Evolutionary conservation across 1,140 invertebrate species (phyloP), one percentile per base, ranked within the genome.

Genomic region (Nebria ingens): DNA sequence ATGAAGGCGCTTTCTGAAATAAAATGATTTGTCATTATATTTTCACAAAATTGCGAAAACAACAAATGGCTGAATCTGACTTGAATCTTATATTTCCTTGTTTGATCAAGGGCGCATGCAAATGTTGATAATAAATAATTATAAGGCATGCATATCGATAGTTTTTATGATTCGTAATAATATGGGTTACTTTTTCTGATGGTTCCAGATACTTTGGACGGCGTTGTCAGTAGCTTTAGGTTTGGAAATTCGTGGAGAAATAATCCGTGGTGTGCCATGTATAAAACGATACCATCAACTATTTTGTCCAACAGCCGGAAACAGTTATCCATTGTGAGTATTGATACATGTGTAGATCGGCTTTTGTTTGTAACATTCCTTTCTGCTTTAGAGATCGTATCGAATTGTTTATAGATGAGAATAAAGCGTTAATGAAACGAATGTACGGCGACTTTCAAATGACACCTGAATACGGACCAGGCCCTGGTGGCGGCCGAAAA

Each of bases 371-470:
- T 50, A 34, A 45, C 25, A 49, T 53, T 55, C 21, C 51, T 45
- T 56, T 55, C 81, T 40, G 52, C 83, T 82, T 38, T 74, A 94
- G 91, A 70, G 87, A 92, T 42, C 81, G 85, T 63, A 94, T 94
- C 69, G 89, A 93, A 65, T 76, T 78, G 57, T 94, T 93, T 69
- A 94, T 94, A 64, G 91, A 94, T 62, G 91, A 94, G 64, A 94
- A 94, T 70, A 93, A 93, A 73, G 90, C 91, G 9, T 65, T 94
- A 58, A 93, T 93, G 79, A 86, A 89, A 64, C 75, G 91, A 54
- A 94, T 94, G 91, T 93, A 93, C 61, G 90, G 90, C 2, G 87
- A 90, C 58, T 92, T 93, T 64, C 80, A 82, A 59, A 81, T 82
- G 74, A 70, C 70, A 38, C 71, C 76, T 54, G 76, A 76, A 53